These are phyloP conservation scores for Montipora capricornis DNA, from an alignment of 64 coral and sea anemone species.

Conservation along the genomic window DNA sequence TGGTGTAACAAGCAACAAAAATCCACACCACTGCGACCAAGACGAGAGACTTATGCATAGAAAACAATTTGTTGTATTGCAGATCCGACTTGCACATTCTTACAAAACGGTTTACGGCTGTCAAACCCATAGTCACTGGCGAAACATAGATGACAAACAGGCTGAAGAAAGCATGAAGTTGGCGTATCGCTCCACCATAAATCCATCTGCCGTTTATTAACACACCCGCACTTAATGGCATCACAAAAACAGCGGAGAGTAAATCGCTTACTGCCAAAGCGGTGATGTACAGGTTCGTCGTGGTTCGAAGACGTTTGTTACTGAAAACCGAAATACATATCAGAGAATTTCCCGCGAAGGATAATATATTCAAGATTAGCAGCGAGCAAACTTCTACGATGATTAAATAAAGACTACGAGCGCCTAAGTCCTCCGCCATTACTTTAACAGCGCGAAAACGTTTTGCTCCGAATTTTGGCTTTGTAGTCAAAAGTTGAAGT, in stretches of 20 bases:
- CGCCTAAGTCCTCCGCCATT: not conserved
- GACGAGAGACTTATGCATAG: not conserved
- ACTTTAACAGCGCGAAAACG: not conserved
- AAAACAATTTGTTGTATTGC: conserved; percentile 4
- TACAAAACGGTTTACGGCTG: not conserved
- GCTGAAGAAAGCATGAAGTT: conserved; percentile 14
- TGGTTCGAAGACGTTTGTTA: not conserved
- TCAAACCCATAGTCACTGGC: not conserved
- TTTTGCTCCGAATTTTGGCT: no score
- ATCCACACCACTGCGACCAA: not conserved
- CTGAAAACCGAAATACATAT: not conserved
- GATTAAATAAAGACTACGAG: not conserved
- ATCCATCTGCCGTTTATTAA: not conserved
- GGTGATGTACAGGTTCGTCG: not conserved
- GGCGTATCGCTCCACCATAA: not conserved
- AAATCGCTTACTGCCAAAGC: not conserved
- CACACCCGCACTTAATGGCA: not conserved
- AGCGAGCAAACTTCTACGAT: not conserved
- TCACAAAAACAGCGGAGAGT: not conserved
- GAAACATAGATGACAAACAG: not conserved
- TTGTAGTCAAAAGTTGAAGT: no score
- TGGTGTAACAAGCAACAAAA: not conserved
- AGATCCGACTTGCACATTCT: not conserved
- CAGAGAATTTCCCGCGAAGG: not conserved
- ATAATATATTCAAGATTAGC: not conserved